Evolutionary conservation across 64 coral and sea anemone genomes (phyloP).

Genomic region (Stichodactyla helianthus): DNA sequence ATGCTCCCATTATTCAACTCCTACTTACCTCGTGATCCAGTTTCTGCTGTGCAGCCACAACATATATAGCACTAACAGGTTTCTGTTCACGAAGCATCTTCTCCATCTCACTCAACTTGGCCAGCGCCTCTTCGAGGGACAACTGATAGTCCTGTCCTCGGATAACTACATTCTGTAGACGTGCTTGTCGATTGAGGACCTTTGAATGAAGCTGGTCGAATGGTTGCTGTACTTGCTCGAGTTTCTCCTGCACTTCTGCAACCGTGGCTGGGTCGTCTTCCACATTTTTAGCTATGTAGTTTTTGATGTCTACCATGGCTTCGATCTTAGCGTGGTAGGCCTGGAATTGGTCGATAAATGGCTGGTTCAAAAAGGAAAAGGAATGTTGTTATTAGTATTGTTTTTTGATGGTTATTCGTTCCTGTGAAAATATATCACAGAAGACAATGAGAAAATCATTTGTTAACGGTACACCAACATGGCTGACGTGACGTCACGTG

Average conservation of each 20-base stretch:
- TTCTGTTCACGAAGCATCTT: slow-evolving; percentile 30
- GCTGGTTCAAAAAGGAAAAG: slow-evolving; percentile 19
- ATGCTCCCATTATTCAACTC: too few relatives aligned
- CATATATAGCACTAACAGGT: slow-evolving; percentile 70
- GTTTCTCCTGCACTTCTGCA: slow-evolving; percentile 65
- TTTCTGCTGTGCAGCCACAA: slow-evolving; percentile 51
- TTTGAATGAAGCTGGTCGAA: slow-evolving; percentile 69
- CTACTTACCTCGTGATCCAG: slow-evolving; percentile 84
- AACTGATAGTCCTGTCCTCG: slow-evolving; percentile 73
- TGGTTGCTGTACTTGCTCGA: slow-evolving; percentile 54
- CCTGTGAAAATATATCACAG: too few relatives aligned
- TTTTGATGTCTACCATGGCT: slow-evolving; percentile 56
- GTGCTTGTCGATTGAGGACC: slow-evolving; percentile 60
- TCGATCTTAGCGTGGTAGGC: slow-evolving; percentile 73
- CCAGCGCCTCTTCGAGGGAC: slow-evolving; percentile 56
- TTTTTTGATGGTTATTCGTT: not conserved
- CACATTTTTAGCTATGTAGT: slow-evolving; percentile 49
- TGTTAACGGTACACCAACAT: too few relatives aligned
- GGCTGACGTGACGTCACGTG: too few relatives aligned
- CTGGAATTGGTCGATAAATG: slow-evolving; percentile 75
- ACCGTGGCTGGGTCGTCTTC: slow-evolving; percentile 67
- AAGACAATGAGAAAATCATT: too few relatives aligned
- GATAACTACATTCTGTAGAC: slow-evolving; percentile 78
- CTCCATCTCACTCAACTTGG: slow-evolving; percentile 78
- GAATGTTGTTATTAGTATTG: too few relatives aligned